Percentiles rank a stretch among this genome's conserved stretches.
phyloP scores from a whole-genome alignment of 2,113 vertebrate species.

The Pagrus major region DNA sequence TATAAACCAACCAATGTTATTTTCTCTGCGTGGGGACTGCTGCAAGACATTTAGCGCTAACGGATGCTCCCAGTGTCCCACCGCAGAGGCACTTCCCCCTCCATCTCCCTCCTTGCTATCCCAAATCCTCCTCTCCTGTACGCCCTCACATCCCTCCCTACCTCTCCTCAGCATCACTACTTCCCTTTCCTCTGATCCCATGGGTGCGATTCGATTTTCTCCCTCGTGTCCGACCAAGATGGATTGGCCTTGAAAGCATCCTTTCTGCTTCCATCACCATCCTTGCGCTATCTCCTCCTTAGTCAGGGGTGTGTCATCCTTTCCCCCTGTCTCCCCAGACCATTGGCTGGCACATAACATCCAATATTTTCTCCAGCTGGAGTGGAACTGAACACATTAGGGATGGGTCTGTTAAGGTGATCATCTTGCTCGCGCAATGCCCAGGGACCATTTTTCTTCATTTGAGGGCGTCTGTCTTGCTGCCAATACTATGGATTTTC shows the following conservation, averaged over 20 bases:
- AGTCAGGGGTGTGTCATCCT: slow-evolving; percentile 53
- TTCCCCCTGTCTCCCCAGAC: slow-evolving; percentile 30
- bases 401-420: slow-evolving; percentile 79
- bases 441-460: slow-evolving; percentile 79
- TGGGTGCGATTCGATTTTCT: slow-evolving; percentile 55
- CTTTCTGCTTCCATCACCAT: slow-evolving; percentile 67
- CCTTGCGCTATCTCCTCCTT: slow-evolving; percentile 48
- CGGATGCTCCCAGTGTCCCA: slow-evolving; percentile 62
- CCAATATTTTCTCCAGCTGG: slow-evolving; percentile 69
- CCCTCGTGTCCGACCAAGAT: slow-evolving; percentile 58
- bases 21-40: slow-evolving; percentile 66
- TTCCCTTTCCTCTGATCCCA: slow-evolving; percentile 38
- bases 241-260: slow-evolving; percentile 66
- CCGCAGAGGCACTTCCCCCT: slow-evolving; percentile 30
- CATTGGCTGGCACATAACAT: slow-evolving; percentile 58
- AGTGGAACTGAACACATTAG: slow-evolving; percentile 78
- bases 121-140: slow-evolving; percentile 22
- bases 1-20: slow-evolving; percentile 73
- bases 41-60: slow-evolving; percentile 72
- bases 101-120: slow-evolving; percentile 9
- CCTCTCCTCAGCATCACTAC: slow-evolving; percentile 8
- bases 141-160: slow-evolving; percentile 14
- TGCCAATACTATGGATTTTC: slow-evolving; percentile 80
- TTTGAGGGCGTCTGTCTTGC: slow-evolving; percentile 69
- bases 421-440: slow-evolving; percentile 63